A percentile compares a stretch with the other conserved stretches of the same genome.
These are phyloP conservation scores for Carcharodon carcharias DNA, from an alignment of 2,797 vertebrate species.

Conservation along the genomic window DNA sequence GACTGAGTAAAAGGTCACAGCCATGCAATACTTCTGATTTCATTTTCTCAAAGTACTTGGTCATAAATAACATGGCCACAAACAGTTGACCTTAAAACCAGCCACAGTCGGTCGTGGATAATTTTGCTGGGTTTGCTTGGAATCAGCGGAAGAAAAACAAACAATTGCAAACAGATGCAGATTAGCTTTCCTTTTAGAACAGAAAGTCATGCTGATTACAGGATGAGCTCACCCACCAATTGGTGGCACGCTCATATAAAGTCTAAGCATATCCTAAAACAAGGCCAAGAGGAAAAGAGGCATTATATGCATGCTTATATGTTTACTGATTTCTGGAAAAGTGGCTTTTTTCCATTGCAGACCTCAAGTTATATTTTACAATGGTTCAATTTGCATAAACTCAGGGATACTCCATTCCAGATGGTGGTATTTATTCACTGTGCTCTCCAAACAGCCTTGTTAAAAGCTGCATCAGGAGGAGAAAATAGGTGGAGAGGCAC, in stretches of 20 bases:
- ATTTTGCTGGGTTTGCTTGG: background rate
- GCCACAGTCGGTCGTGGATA: background rate
- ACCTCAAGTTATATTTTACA: background rate
- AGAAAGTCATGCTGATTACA: background rate
- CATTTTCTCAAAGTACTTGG: background rate
- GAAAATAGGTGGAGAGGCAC: background rate
- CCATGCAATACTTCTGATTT: background rate
- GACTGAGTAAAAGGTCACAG: background rate
- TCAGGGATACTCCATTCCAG: background rate
- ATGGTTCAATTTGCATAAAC: background rate
- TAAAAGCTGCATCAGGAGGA: background rate
- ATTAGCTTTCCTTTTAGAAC: background rate
- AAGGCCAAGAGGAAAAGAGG: background rate
- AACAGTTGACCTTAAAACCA: slow-evolving; percentile 2
- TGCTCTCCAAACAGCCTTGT: background rate
- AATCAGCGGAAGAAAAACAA: background rate
- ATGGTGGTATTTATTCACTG: background rate
- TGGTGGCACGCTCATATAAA: background rate
- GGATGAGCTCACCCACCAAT: background rate
- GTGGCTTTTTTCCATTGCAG: background rate
- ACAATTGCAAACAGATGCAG: background rate
- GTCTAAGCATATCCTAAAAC: background rate
- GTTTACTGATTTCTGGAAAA: background rate
- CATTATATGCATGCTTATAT: background rate
- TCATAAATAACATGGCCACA: slow-evolving; percentile 11